A percentile compares a stretch with the other conserved stretches of the same genome.
These are phyloP conservation scores for Dascyllus trimaculatus DNA, from an alignment of 2,113 vertebrate species.

Conservation along the genomic window DNA sequence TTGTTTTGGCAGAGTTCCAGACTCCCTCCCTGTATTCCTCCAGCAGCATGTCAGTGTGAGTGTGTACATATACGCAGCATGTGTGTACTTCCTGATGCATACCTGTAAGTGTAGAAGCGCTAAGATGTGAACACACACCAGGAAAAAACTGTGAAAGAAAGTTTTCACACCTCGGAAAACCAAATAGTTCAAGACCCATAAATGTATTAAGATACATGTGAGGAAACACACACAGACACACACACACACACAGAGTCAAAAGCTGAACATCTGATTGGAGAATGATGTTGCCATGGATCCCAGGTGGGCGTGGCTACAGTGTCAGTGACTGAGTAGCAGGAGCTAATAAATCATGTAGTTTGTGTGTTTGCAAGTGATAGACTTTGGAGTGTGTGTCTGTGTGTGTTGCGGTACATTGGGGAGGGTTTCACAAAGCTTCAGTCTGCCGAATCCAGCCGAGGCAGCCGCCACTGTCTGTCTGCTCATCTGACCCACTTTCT, in stretches of 20 bases:
- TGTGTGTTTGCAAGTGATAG: slow-evolving; percentile 47
- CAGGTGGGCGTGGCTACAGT: slow-evolving; percentile 56
- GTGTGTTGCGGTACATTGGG: slow-evolving; percentile 42
- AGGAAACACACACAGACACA: slow-evolving; percentile 13
- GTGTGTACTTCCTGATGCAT: neutral
- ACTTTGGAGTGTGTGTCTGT: slow-evolving; percentile 27
- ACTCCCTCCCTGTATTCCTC: slow-evolving; percentile 29
- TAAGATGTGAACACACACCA: neutral
- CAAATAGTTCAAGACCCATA: neutral
- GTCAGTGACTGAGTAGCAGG: slow-evolving; percentile 53
- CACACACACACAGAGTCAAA: slow-evolving; percentile 28
- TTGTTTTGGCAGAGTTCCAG: slow-evolving; percentile 68
- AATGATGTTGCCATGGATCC: slow-evolving; percentile 69
- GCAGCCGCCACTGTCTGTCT: slow-evolving; percentile 66
- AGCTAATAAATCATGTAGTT: slow-evolving; percentile 77
- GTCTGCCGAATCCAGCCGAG: slow-evolving; percentile 62
- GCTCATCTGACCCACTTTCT: slow-evolving; percentile 77
- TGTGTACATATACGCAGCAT: slow-evolving; percentile 1
- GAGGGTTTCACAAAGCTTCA: slow-evolving; percentile 58
- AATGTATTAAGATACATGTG: slow-evolving; percentile 3
- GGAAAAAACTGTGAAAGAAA: neutral
- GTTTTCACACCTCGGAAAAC: slow-evolving; percentile 7
- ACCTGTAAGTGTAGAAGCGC: neutral
- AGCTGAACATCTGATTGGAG: slow-evolving; percentile 59
- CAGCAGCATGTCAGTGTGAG: slow-evolving; percentile 19